These are phyloP conservation scores for Bostrychus sinensis DNA, from an alignment of 2,113 vertebrate genomes.

Conservation along the genomic window DNA sequence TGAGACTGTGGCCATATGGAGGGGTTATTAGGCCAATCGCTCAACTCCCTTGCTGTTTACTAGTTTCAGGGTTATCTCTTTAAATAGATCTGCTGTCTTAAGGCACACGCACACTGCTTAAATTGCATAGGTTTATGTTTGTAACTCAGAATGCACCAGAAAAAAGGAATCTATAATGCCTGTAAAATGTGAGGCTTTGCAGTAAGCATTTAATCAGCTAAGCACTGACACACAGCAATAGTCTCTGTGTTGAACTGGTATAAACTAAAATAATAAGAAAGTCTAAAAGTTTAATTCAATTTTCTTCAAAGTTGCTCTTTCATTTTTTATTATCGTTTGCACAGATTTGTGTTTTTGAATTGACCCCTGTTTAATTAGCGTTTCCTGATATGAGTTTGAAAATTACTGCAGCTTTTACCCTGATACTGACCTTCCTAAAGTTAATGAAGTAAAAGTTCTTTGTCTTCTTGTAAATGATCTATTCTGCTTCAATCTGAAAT, in stretches of 20 bases:
- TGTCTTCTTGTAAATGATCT: background rate
- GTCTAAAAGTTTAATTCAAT: background rate
- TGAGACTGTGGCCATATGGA: constrained; percentile 29
- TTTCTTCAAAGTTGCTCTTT: background rate
- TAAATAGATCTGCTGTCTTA: constrained; percentile 43
- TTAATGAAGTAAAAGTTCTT: background rate
- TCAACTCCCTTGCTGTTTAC: constrained; percentile 27
- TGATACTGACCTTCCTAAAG: background rate
- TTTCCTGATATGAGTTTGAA: background rate
- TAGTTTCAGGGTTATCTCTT: constrained; percentile 35
- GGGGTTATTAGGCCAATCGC: constrained; percentile 27
- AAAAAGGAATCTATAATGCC: no score
- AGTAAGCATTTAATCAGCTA: no score
- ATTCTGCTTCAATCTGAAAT: background rate
- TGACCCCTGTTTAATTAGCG: background rate
- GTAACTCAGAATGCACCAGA: no score
- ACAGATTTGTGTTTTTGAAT: constrained; percentile 1
- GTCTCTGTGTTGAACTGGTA: no score
- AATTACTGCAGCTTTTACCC: constrained; percentile 1
- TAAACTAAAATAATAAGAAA: no score
- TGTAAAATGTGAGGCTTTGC: no score
- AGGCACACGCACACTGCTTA: constrained; percentile 1
- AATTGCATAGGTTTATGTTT: constrained; percentile 10
- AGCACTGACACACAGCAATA: no score
- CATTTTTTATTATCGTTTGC: background rate